A percentile compares a stretch with the other conserved stretches of the same genome.
These are phyloP conservation scores for Linhomoeus sp. DNA, from an alignment of 2,888 invertebrate genomes.

Conservation along the genomic window DNA sequence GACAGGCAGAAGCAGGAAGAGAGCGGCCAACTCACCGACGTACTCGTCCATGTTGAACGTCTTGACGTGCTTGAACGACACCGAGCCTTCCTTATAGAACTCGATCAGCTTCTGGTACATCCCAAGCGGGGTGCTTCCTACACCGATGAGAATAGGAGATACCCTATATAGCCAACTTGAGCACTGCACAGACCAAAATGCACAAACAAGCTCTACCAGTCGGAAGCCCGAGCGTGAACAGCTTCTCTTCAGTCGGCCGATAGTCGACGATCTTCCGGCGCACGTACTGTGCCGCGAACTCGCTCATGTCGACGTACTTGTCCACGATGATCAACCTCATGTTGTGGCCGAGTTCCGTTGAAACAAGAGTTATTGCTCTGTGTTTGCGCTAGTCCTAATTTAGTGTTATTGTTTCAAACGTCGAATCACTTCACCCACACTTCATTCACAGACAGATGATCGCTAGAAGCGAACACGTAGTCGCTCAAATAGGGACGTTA, in stretches of 20 bases:
- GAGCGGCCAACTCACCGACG: conserved; percentile 45
- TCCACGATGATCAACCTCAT: conserved; percentile 87
- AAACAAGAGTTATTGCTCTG: too few species aligned
- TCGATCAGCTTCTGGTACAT: conserved; percentile 86
- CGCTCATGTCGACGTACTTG: conserved; percentile 55
- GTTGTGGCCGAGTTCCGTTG: too few species aligned
- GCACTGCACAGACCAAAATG: too few species aligned
- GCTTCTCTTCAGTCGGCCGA: conserved; percentile 55
- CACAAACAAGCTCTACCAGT: too few species aligned
- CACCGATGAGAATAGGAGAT: too few species aligned
- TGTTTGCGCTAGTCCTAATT: too few species aligned
- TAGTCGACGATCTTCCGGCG: conserved; percentile 72
- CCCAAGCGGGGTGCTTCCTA: conserved; percentile 82
- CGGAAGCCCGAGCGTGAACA: conserved; percentile 81
- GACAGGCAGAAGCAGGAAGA: conserved; percentile 1
- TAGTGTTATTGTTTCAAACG: too few species aligned
- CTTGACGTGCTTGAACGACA: conserved; percentile 88
- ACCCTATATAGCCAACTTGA: too few species aligned
- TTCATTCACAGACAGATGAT: too few species aligned
- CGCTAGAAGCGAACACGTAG: too few species aligned
- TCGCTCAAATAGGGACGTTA: too few species aligned
- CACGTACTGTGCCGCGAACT: conserved; percentile 90
- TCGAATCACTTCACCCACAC: too few species aligned
- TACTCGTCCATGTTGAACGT: conserved; percentile 99
- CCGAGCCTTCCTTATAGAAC: conserved; percentile 59